phyloP scores from a whole-genome alignment of 2,113 vertebrate species.

The Piprites chloris region DNA sequence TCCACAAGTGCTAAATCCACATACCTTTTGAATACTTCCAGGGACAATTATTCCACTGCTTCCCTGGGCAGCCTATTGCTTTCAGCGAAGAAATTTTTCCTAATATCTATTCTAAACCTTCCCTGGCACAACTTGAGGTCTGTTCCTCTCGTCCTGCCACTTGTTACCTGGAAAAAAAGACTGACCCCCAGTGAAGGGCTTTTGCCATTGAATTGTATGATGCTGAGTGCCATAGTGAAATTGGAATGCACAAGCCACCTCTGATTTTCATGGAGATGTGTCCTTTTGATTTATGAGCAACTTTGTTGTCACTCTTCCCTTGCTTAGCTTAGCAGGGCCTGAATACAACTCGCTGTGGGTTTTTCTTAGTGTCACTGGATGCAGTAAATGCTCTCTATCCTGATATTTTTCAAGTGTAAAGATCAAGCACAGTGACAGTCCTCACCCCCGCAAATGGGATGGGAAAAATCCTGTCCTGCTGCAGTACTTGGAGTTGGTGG shows the following conservation, averaged over 20 bases:
- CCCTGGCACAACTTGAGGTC: not conserved
- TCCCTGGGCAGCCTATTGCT: not conserved
- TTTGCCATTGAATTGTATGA: not conserved
- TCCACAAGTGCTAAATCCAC: not conserved
- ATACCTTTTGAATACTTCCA: not conserved
- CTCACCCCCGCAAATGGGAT: not conserved
- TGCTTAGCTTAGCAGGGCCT: not conserved
- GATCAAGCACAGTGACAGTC: not conserved
- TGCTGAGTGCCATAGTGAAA: not conserved
- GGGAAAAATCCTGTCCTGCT: not conserved
- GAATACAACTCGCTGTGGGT: not conserved
- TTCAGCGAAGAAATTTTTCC: not conserved
- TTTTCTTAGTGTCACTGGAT: not conserved
- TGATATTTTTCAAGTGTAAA: not conserved
- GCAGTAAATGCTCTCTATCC: not conserved
- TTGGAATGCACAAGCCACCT: not conserved
- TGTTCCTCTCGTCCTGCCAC: fast-evolving
- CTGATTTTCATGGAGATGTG: not conserved
- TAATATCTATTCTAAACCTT: not conserved
- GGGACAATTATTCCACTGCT: not conserved
- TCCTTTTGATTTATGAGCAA: not conserved
- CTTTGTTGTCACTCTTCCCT: not conserved
- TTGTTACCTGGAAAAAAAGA: not conserved
- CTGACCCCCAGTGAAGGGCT: not conserved
- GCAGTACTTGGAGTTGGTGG: not conserved